These are phyloP conservation scores for Otus sunia DNA, from an alignment of 2,113 vertebrate species.

Conservation along the genomic window DNA sequence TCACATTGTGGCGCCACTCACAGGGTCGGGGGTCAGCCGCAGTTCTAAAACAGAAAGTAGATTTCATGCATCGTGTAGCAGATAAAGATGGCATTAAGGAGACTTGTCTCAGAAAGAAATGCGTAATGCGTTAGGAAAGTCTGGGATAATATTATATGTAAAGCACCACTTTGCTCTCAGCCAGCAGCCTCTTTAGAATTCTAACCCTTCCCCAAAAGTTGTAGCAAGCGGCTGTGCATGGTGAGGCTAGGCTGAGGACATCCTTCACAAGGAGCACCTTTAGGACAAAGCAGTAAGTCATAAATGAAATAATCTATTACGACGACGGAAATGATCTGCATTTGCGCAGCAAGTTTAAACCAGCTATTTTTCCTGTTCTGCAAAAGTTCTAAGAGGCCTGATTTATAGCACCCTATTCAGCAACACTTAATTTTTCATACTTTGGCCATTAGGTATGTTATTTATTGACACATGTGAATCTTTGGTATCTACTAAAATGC, in stretches of 20 bases:
- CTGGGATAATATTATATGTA: conserved; percentile 48
- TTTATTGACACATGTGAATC: conserved; percentile 50
- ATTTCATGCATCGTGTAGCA: conserved; percentile 98
- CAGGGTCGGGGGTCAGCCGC: conserved; percentile 85
- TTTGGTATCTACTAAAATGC: conserved; percentile 58
- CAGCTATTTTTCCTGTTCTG: conserved; percentile 8
- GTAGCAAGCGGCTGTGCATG: background rate
- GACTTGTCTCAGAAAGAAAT: conserved; percentile 66
- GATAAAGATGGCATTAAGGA: conserved; percentile 90
- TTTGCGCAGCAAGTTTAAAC: conserved; percentile 1
- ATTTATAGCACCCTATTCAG: conserved; percentile 43
- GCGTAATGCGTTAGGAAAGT: conserved; percentile 37
- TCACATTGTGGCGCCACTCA: conserved; percentile 90
- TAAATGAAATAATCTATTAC: conserved; percentile 22
- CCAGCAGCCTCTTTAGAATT: conserved; percentile 27
- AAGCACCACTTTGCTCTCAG: conserved; percentile 42
- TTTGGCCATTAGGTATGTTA: conserved; percentile 54
- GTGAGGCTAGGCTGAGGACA: background rate
- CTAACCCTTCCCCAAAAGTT: conserved; percentile 17
- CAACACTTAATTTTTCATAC: conserved; percentile 28
- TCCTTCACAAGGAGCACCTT: background rate
- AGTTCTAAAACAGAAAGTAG: conserved; percentile 90
- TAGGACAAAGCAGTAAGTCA: conserved; percentile 23
- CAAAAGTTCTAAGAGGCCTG: conserved; percentile 26
- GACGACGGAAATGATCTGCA: conserved; percentile 1